A percentile compares a stretch with the other conserved stretches of the same genome.
Evolutionary conservation across 30 jellyfish, hydroid and myxozoan genomes (phyloP).

Genomic region (Hydra vulgaris): DNA sequence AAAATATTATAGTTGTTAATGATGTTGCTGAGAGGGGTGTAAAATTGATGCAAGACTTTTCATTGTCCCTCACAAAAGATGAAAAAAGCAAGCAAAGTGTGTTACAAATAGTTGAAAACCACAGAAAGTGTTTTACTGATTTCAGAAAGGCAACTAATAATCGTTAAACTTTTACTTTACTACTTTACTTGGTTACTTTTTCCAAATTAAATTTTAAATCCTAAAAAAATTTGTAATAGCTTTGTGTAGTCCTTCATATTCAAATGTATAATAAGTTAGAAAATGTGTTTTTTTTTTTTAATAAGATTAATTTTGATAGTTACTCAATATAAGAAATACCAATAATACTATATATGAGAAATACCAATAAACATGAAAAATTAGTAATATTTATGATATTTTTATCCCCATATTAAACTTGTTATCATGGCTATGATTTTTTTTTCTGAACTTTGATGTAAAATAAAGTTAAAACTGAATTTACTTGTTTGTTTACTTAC

Average conservation of each 20-base stretch:
- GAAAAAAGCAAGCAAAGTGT: background rate
- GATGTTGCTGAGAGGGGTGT: background rate
- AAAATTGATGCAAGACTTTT: background rate
- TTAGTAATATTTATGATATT: background rate
- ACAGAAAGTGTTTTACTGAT: background rate
- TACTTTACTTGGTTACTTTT: background rate
- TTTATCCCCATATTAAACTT: background rate
- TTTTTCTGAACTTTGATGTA: background rate
- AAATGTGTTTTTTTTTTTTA: too few relatives aligned
- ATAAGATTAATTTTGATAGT: background rate
- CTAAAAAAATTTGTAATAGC: background rate
- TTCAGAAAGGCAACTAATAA: background rate
- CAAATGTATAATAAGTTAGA: background rate
- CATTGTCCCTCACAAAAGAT: background rate
- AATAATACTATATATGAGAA: too few relatives aligned
- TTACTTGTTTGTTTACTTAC: background rate
- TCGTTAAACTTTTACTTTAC: background rate
- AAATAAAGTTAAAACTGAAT: background rate
- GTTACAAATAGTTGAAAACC: background rate
- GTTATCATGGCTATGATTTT: background rate
- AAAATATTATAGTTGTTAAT: background rate
- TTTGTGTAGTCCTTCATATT: background rate
- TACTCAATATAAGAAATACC: background rate
- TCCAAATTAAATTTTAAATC: too few relatives aligned
- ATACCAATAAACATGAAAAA: background rate